Percentiles rank a stretch among this genome's conserved stretches.
phyloP scores from a whole-genome alignment of 2,888 invertebrate genomes.

The Smittia sp. region DNA sequence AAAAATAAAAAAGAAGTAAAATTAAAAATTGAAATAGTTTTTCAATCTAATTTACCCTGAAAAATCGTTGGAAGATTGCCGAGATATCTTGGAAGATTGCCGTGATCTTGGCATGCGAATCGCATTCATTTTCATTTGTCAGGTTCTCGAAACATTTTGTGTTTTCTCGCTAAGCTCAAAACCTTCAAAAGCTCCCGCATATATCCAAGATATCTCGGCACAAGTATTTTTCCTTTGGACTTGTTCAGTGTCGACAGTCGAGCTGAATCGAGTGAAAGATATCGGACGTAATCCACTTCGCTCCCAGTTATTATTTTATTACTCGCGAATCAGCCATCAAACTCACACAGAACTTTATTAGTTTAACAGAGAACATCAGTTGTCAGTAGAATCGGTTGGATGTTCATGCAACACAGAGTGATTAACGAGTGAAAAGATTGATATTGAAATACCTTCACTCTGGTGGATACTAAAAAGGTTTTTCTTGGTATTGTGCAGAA shows the following conservation, averaged over 20 bases:
- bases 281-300: slow-evolving; percentile 8
- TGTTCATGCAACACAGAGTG: slow-evolving; percentile 8
- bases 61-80: too few relatives aligned
- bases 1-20: not conserved
- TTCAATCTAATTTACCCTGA: too few relatives aligned
- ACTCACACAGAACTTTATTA: slow-evolving; percentile 19
- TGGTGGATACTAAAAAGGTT: not conserved
- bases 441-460: not conserved
- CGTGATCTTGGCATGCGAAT: too few relatives aligned
- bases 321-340: slow-evolving; percentile 25
- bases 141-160: too few relatives aligned
- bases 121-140: too few relatives aligned
- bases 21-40: too few relatives aligned
- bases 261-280: slow-evolving; percentile 25
- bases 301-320: slow-evolving; percentile 35
- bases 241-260: too few relatives aligned
- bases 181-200: too few relatives aligned
- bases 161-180: too few relatives aligned
- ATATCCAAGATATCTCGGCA: too few relatives aligned
- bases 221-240: too few relatives aligned
- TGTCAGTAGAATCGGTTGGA: not conserved
- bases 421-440: not conserved
- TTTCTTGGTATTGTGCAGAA: slow-evolving; percentile 27
- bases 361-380: not conserved
- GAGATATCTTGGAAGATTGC: too few relatives aligned